Conservation (phyloP, 2,888 invertebrate species). For the Hirtodrosophila histrioides region DNA sequence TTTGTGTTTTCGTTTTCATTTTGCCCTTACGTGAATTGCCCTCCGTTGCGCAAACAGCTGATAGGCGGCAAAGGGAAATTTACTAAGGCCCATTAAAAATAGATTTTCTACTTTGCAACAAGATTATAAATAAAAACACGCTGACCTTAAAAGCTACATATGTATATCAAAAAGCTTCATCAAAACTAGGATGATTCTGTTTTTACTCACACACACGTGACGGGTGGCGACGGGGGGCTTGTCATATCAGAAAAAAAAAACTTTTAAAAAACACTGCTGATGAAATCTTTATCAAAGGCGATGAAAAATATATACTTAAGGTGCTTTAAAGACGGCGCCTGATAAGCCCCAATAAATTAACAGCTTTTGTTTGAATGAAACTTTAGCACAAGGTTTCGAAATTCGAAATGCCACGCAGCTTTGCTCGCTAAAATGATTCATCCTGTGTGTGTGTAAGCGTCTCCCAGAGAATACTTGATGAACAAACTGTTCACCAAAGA, state of each 20-base stretch:
- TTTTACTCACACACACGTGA: too few species aligned
- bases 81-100: background rate
- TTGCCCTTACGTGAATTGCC: conserved; percentile 2
- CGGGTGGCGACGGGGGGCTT: too few species aligned
- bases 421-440: conserved; percentile 14
- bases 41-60: conserved; percentile 39
- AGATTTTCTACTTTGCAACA: too few species aligned
- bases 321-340: background rate
- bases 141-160: too few species aligned
- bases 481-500: too few species aligned
- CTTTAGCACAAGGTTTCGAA: conserved; percentile 2
- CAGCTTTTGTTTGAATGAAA: conserved; percentile 7
- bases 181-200: too few species aligned
- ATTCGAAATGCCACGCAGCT: background rate
- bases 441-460: background rate
- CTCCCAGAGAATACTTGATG: background rate
- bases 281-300: conserved; percentile 12
- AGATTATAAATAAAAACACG: too few species aligned
- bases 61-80: conserved; percentile 5
- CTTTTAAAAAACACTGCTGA: conserved; percentile 7
- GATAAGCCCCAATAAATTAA: conserved; percentile 7
- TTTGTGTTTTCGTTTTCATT: conserved; percentile 40
- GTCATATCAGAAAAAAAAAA: too few species aligned
- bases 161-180: too few species aligned
- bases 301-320: conserved; percentile 1